Conservation (phyloP, 2,113 vertebrate species). For the Otolemur garnettii region DNA sequence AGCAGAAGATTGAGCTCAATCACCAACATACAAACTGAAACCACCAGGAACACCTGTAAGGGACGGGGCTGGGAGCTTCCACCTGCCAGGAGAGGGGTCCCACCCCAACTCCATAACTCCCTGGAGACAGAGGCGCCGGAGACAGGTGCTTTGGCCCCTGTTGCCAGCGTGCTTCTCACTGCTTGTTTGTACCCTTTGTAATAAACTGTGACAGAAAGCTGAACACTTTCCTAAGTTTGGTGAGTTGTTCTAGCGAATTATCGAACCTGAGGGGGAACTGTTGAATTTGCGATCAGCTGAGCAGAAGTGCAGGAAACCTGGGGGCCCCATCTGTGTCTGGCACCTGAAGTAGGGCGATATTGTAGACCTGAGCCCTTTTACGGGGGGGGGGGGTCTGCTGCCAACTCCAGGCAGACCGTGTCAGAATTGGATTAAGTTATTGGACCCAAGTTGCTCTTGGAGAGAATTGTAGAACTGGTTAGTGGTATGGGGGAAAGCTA, state of each 20-base stretch:
- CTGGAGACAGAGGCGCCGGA: fast-evolving
- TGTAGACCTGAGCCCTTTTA: neutral
- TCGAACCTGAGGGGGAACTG: neutral
- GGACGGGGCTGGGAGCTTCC: neutral
- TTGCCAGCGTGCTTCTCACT: too few species aligned
- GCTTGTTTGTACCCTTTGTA: too few species aligned
- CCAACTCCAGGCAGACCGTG: neutral
- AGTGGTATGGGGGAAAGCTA: neutral
- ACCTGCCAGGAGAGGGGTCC: fast-evolving
- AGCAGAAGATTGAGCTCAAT: neutral
- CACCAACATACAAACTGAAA: fast-evolving
- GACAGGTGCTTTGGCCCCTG: neutral
- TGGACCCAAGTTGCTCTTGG: neutral
- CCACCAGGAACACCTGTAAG: neutral
- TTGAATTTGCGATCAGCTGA: neutral
- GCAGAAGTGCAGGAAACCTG: neutral
- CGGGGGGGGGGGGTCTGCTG: too few species aligned
- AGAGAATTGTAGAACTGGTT: neutral
- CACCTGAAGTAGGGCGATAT: neutral
- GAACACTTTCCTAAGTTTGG: neutral
- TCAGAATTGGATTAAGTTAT: neutral
- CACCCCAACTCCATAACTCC: neutral
- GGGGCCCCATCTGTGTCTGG: neutral
- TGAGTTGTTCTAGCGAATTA: neutral
- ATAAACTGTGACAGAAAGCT: neutral